Evolutionary conservation across 2,113 vertebrate species (phyloP).

Genomic region (Paralichthys olivaceus): DNA sequence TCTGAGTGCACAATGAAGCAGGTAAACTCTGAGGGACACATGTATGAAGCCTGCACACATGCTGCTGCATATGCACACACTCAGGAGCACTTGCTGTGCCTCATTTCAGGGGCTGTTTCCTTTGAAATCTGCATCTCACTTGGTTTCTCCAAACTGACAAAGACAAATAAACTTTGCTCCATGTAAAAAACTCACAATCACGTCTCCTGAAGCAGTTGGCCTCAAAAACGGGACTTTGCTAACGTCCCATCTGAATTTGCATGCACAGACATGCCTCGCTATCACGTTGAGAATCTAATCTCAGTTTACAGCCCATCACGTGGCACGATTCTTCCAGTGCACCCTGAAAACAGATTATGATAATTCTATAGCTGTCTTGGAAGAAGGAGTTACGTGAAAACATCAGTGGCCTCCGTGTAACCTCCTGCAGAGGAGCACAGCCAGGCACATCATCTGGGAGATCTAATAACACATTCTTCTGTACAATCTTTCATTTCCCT

Average conservation of each 20-base stretch:
- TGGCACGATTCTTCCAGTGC: slow-evolving; percentile 48
- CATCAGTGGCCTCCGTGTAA: slow-evolving; percentile 46
- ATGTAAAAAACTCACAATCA: not conserved
- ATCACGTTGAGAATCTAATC: slow-evolving; percentile 74
- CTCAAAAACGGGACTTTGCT: slow-evolving; percentile 12
- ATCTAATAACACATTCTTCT: slow-evolving; percentile 41
- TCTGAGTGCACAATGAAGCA: slow-evolving; percentile 41
- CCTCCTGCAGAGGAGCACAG: slow-evolving; percentile 58
- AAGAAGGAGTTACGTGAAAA: slow-evolving; percentile 37
- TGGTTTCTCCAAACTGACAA: not conserved
- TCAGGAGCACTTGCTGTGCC: slow-evolving; percentile 1
- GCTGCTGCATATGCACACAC: slow-evolving; percentile 9
- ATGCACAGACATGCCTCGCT: slow-evolving; percentile 45
- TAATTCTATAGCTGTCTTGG: slow-evolving; percentile 63
- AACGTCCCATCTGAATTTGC: slow-evolving; percentile 42
- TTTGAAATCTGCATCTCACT: slow-evolving; percentile 31
- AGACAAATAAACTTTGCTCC: no score
- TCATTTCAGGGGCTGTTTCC: slow-evolving; percentile 32
- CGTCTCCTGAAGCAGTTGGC: not conserved
- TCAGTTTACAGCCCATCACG: slow-evolving; percentile 66
- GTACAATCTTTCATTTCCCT: slow-evolving; percentile 31
- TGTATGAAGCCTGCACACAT: slow-evolving; percentile 26
- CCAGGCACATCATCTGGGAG: slow-evolving; percentile 35
- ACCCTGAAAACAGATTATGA: slow-evolving; percentile 75
- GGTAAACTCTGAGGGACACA: slow-evolving; percentile 45